A percentile compares a stretch with the other conserved stretches of the same genome.
phyloP scores from a whole-genome alignment of 92 coral and sea anemone species.

The Parazoanthus atlanticus region DNA sequence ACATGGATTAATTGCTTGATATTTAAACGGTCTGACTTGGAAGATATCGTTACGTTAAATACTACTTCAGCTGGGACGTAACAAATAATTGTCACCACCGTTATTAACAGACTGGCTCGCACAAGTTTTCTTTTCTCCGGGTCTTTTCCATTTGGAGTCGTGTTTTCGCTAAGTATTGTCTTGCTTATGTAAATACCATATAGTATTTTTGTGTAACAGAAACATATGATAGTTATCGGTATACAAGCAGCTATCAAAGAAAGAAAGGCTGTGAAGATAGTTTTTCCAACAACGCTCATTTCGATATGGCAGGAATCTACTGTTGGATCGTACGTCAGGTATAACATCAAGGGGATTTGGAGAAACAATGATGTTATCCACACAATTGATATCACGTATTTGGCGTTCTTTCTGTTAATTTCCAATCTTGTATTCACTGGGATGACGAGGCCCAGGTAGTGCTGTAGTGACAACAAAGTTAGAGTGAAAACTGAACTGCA shows the following conservation, averaged over 20 bases:
- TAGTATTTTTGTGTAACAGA: not conserved
- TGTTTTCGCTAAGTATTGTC: not conserved
- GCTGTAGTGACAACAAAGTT: not conserved
- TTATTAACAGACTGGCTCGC: not conserved
- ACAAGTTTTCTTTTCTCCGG: not conserved
- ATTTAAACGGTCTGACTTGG: not conserved
- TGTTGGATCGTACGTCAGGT: not conserved
- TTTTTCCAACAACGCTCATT: not conserved
- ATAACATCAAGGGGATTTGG: not conserved
- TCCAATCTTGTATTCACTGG: not conserved
- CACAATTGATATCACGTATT: not conserved
- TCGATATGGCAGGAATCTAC: not conserved
- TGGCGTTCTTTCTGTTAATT: not conserved
- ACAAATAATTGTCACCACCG: not conserved
- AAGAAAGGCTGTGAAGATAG: no score
- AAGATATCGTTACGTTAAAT: not conserved
- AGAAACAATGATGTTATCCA: not conserved
- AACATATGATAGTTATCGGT: not conserved
- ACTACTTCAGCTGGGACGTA: not conserved
- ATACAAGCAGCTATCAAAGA: not conserved
- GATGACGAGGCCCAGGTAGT: not conserved
- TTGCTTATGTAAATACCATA: not conserved
- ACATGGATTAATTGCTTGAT: not conserved
- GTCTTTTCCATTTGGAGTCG: not conserved
- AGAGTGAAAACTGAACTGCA: not conserved